Evolutionary conservation across 2,797 vertebrate genomes (phyloP), one percentile per base, ranked within the genome.

Genomic region (Myotis findleyi): DNA sequence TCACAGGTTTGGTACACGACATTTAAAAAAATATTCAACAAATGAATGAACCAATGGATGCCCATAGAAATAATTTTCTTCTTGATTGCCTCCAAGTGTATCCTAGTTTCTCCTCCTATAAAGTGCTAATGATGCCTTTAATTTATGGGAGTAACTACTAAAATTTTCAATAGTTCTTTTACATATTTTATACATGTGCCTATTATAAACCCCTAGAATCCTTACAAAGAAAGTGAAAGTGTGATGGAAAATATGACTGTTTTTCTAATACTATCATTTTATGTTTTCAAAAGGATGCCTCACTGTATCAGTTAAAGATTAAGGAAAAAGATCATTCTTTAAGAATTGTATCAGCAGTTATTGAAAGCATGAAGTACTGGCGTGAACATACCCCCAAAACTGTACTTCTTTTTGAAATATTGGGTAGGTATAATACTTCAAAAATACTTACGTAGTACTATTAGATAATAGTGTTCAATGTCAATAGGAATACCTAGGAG

Each of bases 331-430:
- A 96, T 73, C 99, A 98, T 98, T 99, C 99, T 71, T 97, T 99
- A 96, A 98, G 99, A 97, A 99, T 99, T 96, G 89, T 99, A 97
- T 99, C 99, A 89, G 98, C 99, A 91, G 99, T 99, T 94, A 99
- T 99, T 95, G 98, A 98, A 94, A 99, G 99, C 86, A 98, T 99
- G 99, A 99, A 98, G 98, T 99, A 99, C 98, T 99, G 99, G 99
- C 98, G 98, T 97, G 99, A 99, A 96, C 99, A 99, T 80, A 96
- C 98, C 94, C 98, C 99, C 95, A 99, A 98, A 98, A 97, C 98
- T 66, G 88, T 98, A 0, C 98, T 98, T 86, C 96, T 99, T 33
- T 99, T 99, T 98, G 99, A 99, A 98, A 97, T 99, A 97, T 98
- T 99, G 97, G 99, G 99, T 99, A 98, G 87, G 97, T 93, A 85